Evolutionary conservation across 2,113 vertebrate genomes (phyloP), one percentile per base, ranked within the genome.

Genomic region (Lepus timidus): DNA sequence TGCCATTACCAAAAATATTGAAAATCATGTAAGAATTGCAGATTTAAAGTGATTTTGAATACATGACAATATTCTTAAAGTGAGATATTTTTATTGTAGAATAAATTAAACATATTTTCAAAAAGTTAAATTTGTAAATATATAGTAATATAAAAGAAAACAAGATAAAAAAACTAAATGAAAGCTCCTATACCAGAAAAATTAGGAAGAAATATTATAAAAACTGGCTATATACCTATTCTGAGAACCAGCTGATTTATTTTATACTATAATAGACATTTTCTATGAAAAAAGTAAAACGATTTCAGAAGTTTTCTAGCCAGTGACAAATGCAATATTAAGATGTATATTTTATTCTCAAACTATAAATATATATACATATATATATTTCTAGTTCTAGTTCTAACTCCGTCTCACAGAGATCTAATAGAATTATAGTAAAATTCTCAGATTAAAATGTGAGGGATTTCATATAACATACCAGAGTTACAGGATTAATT

Each of bases 401-500:
- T 51, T 58, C 44, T 86, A n/a, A 85, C 64, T 97, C 97, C 97
- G 55, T 95, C 49, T 71, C 33, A 85, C 8, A 58, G 67, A 85
- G 14, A 74, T 83, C 25, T 36, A 91, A n/a, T 88, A 36, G 86
- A 95, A 97, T 91, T 94, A 81, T 17, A 91, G 1, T 39, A 96
- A 94, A 97, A 95, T 33, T 92, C 2, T 80, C 82, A 49, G 49
- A 96, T 88, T 94, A 95, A 95, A 97, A 86, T 84, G n/a, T 93
- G 73, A 95, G 44, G 84, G 84, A 44, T 97, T 97, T 92, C 87
- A 70, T 92, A 94, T 82, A 95, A 93, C 13, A 65, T 49, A 95
- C 65, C 74, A 96, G 88, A 97, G 44, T 94, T 98, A 96, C 75
- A 97, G 86, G 95, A 97, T 97, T 96, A 97, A 97, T 93, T 96